phyloP scores from a whole-genome alignment of 2,797 vertebrate genomes.

The Perodicticus potto region DNA sequence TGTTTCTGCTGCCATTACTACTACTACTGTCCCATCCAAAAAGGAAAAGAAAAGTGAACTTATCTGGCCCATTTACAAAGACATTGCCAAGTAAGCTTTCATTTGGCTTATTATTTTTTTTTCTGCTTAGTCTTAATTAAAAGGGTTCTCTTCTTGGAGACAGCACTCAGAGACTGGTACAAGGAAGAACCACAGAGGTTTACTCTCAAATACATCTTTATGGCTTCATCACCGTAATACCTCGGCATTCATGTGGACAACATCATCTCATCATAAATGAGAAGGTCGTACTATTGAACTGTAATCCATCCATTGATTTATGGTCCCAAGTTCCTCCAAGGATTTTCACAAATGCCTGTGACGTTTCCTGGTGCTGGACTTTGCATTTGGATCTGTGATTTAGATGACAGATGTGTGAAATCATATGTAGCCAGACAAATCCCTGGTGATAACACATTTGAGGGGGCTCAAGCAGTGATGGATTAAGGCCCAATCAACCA shows the following conservation, averaged over 20 bases:
- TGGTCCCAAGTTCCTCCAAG: constrained; percentile 78
- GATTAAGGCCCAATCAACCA: constrained; percentile 84
- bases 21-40: not conserved
- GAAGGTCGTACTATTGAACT: constrained; percentile 77
- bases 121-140: constrained; percentile 46
- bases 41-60: not conserved
- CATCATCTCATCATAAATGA: constrained; percentile 80
- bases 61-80: not conserved
- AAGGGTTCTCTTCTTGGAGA: constrained; percentile 47
- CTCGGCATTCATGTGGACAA: constrained; percentile 68
- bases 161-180: not conserved
- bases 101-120: not conserved
- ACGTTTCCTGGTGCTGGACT: constrained; percentile 75
- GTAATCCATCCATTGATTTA: constrained; percentile 83
- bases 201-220: constrained; percentile 65
- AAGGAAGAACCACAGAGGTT: constrained; percentile 53
- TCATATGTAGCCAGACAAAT: constrained; percentile 83
- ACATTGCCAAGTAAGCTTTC: constrained; percentile 24
- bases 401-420: constrained; percentile 84
- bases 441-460: constrained; percentile 76
- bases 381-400: constrained; percentile 83
- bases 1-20: constrained; percentile 11
- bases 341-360: constrained; percentile 81
- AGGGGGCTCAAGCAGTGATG: constrained; percentile 78
- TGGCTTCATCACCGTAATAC: constrained; percentile 68